Evolutionary conservation across 2,888 invertebrate genomes (phyloP).

Genomic region (Anoncus sp.): DNA sequence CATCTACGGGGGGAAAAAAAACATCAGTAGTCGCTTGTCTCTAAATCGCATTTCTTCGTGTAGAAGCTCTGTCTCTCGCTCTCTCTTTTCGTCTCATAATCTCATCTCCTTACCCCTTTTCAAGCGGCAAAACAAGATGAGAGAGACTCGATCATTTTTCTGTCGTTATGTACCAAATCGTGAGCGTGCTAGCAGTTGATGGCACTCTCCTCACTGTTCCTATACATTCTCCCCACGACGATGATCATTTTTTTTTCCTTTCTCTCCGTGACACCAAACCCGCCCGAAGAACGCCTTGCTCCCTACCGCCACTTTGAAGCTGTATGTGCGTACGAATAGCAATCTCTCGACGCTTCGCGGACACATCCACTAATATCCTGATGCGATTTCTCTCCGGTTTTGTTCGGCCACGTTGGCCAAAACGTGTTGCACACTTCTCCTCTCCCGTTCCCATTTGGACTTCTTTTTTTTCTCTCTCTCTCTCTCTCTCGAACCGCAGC

Average conservation of each 20-base stretch:
- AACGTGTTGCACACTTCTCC: constrained; percentile 35
- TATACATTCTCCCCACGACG: constrained; percentile 36
- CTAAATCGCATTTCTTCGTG: constrained; percentile 23
- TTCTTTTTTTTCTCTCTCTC: constrained; percentile 20
- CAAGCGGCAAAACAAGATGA: constrained; percentile 16
- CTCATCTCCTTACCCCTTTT: constrained; percentile 16
- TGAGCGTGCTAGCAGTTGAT: constrained; percentile 37
- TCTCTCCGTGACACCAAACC: constrained; percentile 42
- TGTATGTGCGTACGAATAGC: constrained; percentile 49
- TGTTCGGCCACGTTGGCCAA: constrained; percentile 43
- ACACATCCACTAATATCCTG: constrained; percentile 62
- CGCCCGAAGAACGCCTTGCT: constrained; percentile 10
- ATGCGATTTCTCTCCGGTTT: constrained; percentile 65
- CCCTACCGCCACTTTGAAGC: constrained; percentile 42
- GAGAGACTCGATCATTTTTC: constrained; percentile 46
- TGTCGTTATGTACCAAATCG: constrained; percentile 47
- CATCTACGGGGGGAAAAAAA: constrained; percentile 10
- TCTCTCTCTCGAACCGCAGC: constrained; percentile 12
- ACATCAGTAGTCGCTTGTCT: neutral
- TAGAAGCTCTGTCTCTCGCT: constrained; percentile 1
- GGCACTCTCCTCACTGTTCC: constrained; percentile 23
- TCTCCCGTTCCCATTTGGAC: constrained; percentile 27
- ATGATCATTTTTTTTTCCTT: constrained; percentile 38
- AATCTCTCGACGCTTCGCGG: constrained; percentile 45
- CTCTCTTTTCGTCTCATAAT: neutral